phyloP scores from a whole-genome alignment of 2,888 invertebrate genomes.

The Zygothrica quintamaculata region DNA sequence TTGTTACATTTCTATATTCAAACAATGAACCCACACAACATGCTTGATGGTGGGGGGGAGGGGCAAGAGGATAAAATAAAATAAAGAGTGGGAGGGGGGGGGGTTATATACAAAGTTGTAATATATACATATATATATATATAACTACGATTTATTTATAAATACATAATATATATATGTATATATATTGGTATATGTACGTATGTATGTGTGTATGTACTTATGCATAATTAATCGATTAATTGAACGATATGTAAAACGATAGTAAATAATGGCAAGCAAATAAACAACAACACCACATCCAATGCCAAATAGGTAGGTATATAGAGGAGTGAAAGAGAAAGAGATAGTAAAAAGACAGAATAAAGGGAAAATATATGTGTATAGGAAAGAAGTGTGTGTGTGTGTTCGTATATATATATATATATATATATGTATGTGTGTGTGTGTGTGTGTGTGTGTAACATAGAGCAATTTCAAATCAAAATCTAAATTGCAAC shows the following conservation, averaged over 20 bases:
- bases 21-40: constrained; percentile 14
- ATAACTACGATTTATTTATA: constrained; percentile 1
- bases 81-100: no score
- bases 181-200: constrained; percentile 1
- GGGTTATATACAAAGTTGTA: constrained; percentile 16
- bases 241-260: constrained; percentile 35
- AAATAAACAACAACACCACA: constrained; percentile 45
- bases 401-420: constrained; percentile 1
- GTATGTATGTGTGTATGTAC: constrained; percentile 16
- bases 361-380: constrained; percentile 1
- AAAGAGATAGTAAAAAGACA: constrained; percentile 6
- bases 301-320: constrained; percentile 18
- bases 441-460: constrained; percentile 1
- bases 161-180: constrained; percentile 1
- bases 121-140: constrained; percentile 9
- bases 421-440: constrained; percentile 2
- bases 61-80: constrained; percentile 32
- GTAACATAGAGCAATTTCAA: constrained; percentile 17
- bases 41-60: no score
- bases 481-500: neutral
- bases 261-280: constrained; percentile 29
- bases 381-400: no score
- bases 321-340: constrained; percentile 8
- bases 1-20: constrained; percentile 13
- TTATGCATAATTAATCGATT: constrained; percentile 38